phyloP scores from a whole-genome alignment of 92 coral and sea anemone species.

The Siderastrea siderea region DNA sequence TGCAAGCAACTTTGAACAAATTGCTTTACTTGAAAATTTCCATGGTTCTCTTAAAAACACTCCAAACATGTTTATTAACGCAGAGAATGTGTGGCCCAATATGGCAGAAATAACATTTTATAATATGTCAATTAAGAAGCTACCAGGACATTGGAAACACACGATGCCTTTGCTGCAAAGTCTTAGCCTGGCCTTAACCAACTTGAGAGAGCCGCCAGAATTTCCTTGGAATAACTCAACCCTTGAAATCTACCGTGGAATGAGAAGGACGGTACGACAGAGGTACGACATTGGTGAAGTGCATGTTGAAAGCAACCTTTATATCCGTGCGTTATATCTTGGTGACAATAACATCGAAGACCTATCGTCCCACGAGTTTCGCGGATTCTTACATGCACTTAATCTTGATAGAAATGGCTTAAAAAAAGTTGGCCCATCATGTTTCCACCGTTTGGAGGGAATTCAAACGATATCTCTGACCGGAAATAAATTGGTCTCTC shows the following conservation, averaged over 20 bases:
- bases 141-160: too few relatives aligned
- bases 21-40: too few relatives aligned
- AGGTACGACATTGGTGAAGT: not conserved
- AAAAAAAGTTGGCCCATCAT: too few relatives aligned
- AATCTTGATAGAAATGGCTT: not conserved
- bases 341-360: not conserved
- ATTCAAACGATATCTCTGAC: not conserved
- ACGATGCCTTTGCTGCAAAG: too few relatives aligned
- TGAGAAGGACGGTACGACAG: not conserved
- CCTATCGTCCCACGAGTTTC: not conserved
- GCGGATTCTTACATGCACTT: constrained; percentile 9
- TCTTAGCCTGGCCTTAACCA: too few relatives aligned
- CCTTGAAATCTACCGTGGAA: not conserved
- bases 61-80: not conserved
- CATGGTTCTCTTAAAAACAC: too few relatives aligned
- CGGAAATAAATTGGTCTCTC: too few relatives aligned
- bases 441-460: constrained; percentile 6
- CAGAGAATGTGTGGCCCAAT: not conserved
- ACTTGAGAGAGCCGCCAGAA: too few relatives aligned
- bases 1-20: too few relatives aligned
- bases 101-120: not conserved
- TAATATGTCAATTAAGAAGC: not conserved
- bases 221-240: too few relatives aligned
- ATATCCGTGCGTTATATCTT: not conserved
- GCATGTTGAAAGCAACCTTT: not conserved